phyloP scores from a whole-genome alignment of 2,797 vertebrate genomes.

The Gobio occitaniae region DNA sequence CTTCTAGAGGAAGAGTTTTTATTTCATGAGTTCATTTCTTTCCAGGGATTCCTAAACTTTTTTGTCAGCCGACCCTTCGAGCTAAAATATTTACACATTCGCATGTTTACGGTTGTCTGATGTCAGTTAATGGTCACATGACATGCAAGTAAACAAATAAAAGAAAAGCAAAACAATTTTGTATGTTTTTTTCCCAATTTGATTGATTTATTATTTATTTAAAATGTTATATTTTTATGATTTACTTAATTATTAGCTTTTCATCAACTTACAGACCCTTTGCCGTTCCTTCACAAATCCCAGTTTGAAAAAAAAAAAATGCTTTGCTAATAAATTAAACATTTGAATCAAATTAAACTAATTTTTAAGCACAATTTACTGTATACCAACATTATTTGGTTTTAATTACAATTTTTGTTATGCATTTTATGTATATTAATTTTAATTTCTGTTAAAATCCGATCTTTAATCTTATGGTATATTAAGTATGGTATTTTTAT shows the following conservation, averaged over 20 bases:
- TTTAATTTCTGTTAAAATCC: background rate
- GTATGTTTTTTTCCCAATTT: background rate
- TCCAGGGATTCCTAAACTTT: background rate
- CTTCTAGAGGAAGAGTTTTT: too few relatives aligned
- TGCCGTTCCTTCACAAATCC: background rate
- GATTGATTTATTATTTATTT: background rate
- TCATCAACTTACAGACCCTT: background rate
- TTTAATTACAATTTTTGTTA: background rate
- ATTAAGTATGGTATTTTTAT: too few relatives aligned
- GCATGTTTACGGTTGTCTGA: background rate
- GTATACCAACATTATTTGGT: background rate
- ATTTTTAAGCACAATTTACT: background rate
- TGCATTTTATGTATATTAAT: background rate
- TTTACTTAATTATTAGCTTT: background rate
- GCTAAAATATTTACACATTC: too few relatives aligned
- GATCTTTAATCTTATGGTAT: background rate
- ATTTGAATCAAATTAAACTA: background rate
- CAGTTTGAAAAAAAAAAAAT: too few relatives aligned
- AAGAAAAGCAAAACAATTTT: too few relatives aligned
- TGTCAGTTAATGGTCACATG: background rate
- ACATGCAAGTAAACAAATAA: background rate
- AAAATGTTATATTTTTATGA: background rate
- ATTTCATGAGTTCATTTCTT: background rate
- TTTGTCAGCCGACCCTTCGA: background rate
- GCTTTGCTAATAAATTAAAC: background rate